Base-by-base conservation (phyloP, 2,113 vertebrate genomes). In the Ceyx cyanopectus region DNA sequence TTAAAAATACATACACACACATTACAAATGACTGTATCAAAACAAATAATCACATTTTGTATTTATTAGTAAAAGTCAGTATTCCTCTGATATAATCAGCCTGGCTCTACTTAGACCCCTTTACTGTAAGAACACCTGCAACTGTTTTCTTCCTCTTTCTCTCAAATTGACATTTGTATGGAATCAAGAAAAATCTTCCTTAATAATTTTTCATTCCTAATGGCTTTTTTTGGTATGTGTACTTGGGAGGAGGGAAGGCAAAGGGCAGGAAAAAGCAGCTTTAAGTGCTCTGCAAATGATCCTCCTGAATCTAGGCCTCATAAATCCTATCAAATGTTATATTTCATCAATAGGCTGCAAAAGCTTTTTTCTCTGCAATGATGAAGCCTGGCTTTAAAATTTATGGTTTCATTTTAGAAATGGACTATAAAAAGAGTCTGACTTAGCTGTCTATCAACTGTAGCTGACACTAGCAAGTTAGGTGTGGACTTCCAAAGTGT, bases 331-430 rank as follows among this genome's bases (percentile, higher is more conserved):
- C 97, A 98, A 98, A 98, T 96, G 96, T 97, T 98, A 97, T 97
- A 98, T 98, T 98, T 98, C 98, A 98, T 97, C 97, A 98, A 98
- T 96, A 96, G 97, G 93, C 97, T 97, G 83, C 94, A 96, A 97
- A 97, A 97, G 97, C 96, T 97, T 98, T 97, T 97, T 96, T 97
- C 93, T 96, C 92, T 92, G 92, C 94, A 97, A 97, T 97, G 96
- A 97, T 97, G 97, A 97, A 98, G 96, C 88, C 89, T 81, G 67
- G 97, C 95, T 97, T 98, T 97, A 94, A 97, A 98, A 98, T 98
- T 98, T 98, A 98, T 98, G 96, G 98, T 98, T 98, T 98, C 97
- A 98, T 98, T 98, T 98, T 96, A 97, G 97, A 98, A 98, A 98
- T 98, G 97, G 98, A 98, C 98, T 98, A 97, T 98, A 97, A 98